phyloP scores from a whole-genome alignment of 2,113 vertebrate genomes.

The cattle (Bos taurus) region DNA sequence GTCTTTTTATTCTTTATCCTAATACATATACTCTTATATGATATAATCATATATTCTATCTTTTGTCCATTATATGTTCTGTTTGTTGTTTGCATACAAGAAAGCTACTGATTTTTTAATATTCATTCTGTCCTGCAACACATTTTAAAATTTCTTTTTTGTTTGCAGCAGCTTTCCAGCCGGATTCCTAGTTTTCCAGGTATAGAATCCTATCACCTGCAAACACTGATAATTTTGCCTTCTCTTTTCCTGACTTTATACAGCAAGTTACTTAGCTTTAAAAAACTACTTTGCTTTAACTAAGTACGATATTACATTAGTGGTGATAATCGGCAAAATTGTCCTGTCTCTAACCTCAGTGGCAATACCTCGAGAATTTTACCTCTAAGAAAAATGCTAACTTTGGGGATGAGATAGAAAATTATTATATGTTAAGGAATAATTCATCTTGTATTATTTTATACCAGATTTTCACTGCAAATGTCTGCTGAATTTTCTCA shows the following conservation, averaged over 20 bases:
- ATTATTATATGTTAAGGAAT: not conserved
- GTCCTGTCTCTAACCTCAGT: not conserved
- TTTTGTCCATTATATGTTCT: not conserved
- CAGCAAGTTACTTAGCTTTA: not conserved
- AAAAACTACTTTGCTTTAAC: not conserved
- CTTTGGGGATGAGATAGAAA: not conserved
- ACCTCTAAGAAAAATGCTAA: not conserved
- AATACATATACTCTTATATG: not conserved
- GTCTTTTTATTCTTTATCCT: not conserved
- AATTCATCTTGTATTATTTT: not conserved
- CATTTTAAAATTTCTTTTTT: not conserved
- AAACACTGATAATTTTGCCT: not conserved
- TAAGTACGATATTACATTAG: not conserved
- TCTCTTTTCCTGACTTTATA: not conserved
- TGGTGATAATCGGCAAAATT: not conserved
- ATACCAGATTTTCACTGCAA: not conserved
- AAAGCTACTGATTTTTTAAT: not conserved
- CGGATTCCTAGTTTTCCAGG: not conserved
- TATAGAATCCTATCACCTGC: not conserved
- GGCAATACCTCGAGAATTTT: not conserved
- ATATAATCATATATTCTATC: not conserved
- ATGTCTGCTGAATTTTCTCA: not conserved
- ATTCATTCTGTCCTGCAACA: not conserved
- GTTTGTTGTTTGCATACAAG: not conserved
- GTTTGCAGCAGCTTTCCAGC: not conserved